A percentile compares a stretch with the other conserved stretches of the same genome.
Conservation (phyloP, 2,888 invertebrate genomes). For the Molanna angustata region DNA sequence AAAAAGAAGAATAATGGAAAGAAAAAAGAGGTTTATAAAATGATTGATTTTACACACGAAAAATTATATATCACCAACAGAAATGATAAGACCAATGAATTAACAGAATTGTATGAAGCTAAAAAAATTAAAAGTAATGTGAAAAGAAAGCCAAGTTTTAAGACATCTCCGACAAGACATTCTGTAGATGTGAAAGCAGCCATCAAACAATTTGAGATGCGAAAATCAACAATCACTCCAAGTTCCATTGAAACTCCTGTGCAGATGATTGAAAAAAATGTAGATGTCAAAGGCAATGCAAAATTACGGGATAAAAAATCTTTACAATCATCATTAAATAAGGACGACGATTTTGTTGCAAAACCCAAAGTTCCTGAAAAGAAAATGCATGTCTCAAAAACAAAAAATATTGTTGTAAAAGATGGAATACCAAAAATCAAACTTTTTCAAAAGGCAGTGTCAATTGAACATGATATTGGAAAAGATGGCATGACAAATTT, state of each 20-base stretch:
- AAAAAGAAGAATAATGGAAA: slow-evolving; percentile 29
- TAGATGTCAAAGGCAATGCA: background rate
- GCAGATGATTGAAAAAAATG: background rate
- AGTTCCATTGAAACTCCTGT: background rate
- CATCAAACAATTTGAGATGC: slow-evolving; percentile 53
- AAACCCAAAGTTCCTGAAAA: slow-evolving; percentile 63
- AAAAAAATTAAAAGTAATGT: slow-evolving; percentile 34
- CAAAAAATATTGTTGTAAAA: slow-evolving; percentile 53
- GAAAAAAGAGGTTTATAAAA: slow-evolving; percentile 26
- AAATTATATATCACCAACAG: slow-evolving; percentile 50
- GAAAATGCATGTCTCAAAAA: slow-evolving; percentile 53
- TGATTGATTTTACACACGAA: slow-evolving; percentile 8
- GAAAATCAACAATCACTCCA: slow-evolving; percentile 39
- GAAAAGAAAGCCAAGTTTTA: slow-evolving; percentile 45
- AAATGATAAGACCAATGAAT: slow-evolving; percentile 34
- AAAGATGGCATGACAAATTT: too few relatives aligned
- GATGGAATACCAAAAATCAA: slow-evolving; percentile 55
- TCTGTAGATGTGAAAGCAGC: slow-evolving; percentile 38
- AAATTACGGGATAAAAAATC: too few relatives aligned
- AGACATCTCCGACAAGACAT: slow-evolving; percentile 37
- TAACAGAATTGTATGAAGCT: slow-evolving; percentile 25
- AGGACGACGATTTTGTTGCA: too few relatives aligned
- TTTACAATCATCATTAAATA: too few relatives aligned
- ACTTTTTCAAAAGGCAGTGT: too few relatives aligned
- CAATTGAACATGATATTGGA: too few relatives aligned